Percentiles rank a stretch among this genome's conserved stretches.
Conservation (phyloP, 2,797 vertebrate genomes). For the Leucoraja ocellata region DNA sequence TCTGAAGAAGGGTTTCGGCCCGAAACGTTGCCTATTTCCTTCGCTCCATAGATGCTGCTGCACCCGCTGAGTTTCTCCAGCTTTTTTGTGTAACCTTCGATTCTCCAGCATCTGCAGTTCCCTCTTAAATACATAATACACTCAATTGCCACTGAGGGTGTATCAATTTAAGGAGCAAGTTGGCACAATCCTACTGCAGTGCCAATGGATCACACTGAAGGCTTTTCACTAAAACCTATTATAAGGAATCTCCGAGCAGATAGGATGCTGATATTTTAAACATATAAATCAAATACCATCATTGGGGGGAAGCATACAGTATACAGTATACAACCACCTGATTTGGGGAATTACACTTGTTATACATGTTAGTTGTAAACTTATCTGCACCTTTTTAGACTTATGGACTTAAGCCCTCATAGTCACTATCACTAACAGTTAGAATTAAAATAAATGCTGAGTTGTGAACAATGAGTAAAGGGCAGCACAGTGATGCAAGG, state of each 20-base stretch:
- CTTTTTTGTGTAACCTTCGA: too few relatives aligned
- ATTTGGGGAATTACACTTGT: not conserved
- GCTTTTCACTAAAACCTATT: not conserved
- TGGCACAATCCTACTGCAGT: too few relatives aligned
- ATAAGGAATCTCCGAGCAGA: not conserved
- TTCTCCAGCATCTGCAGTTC: too few relatives aligned
- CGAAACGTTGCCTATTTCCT: too few relatives aligned
- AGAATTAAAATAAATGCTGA: not conserved
- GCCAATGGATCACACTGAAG: too few relatives aligned
- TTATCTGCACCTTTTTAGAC: not conserved
- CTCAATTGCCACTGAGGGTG: too few relatives aligned
- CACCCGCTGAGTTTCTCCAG: too few relatives aligned
- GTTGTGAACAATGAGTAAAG: not conserved
- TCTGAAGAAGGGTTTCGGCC: too few relatives aligned
- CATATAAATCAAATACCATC: not conserved
- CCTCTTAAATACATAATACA: too few relatives aligned
- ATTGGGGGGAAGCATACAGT: not conserved
- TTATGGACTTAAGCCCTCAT: not conserved
- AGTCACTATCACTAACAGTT: not conserved
- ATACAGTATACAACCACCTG: not conserved
- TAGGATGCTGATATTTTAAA: not conserved
- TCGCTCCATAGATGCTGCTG: too few relatives aligned
- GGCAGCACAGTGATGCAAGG: too few relatives aligned
- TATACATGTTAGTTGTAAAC: not conserved
- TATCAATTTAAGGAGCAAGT: too few relatives aligned